A percentile compares a stretch with the other conserved stretches of the same genome.
These are phyloP conservation scores for Spea hammondii DNA, from an alignment of 2,797 vertebrate species.

Conservation along the genomic window DNA sequence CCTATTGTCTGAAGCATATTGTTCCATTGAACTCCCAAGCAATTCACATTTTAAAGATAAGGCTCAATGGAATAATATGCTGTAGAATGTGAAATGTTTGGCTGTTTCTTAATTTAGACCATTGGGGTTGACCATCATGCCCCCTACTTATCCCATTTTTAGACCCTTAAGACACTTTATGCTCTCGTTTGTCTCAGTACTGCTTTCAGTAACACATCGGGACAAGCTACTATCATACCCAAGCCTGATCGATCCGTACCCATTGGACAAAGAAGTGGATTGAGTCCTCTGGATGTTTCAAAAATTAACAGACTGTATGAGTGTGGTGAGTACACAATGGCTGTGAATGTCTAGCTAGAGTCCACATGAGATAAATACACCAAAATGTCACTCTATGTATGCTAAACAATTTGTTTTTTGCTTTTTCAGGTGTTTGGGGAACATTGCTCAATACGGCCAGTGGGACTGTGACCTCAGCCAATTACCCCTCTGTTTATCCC, in stretches of 20 bases:
- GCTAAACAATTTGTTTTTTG: neutral
- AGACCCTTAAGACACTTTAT: no score
- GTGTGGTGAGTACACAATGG: constrained; percentile 1
- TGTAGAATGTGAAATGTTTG: no score
- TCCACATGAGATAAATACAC: no score
- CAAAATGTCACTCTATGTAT: no score
- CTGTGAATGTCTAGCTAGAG: no score
- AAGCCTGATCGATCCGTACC: constrained; percentile 72
- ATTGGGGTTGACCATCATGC: no score
- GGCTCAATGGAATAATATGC: no score
- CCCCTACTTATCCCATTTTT: no score
- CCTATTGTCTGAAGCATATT: no score
- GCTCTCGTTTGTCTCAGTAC: constrained; percentile 6
- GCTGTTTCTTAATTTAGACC: no score
- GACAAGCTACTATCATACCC: constrained; percentile 79
- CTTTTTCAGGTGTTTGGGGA: constrained; percentile 57
- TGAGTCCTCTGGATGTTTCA: neutral
- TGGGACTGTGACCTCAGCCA: constrained; percentile 56
- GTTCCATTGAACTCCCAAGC: no score
- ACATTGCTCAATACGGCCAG: constrained; percentile 56
- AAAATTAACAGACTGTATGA: constrained; percentile 10
- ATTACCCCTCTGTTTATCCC: constrained; percentile 52
- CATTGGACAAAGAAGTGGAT: neutral
- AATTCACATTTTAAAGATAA: no score
- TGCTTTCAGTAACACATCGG: constrained; percentile 73